Conservation (phyloP, 2,888 invertebrate species). For the Caenorhabditis imperialis region DNA sequence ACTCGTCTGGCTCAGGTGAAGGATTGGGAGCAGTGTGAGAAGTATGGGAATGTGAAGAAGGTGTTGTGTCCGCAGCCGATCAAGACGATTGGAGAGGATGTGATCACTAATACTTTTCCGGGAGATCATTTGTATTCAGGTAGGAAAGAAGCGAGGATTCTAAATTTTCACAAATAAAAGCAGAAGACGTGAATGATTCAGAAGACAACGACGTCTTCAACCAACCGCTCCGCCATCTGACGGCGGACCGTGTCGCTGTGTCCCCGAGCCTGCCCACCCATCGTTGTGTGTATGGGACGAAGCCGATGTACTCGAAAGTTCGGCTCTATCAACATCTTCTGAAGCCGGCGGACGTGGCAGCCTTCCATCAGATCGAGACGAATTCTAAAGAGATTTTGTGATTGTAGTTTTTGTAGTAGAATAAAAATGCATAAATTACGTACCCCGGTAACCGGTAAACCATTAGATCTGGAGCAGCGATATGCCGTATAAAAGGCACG, state of each 20-base stretch:
- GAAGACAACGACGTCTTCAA: slow-evolving; percentile 53
- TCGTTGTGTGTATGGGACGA: slow-evolving; percentile 35
- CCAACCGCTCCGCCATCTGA: slow-evolving; percentile 40
- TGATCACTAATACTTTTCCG: slow-evolving; percentile 50
- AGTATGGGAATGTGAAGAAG: slow-evolving; percentile 41
- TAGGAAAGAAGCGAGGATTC: slow-evolving; percentile 4
- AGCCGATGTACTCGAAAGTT: slow-evolving; percentile 39
- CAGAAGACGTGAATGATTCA: no score
- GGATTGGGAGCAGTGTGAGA: slow-evolving; percentile 29
- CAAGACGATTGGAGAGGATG: slow-evolving; percentile 39
- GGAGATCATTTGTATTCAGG: slow-evolving; percentile 62
- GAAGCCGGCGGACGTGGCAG: slow-evolving; percentile 25
- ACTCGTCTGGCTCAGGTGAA: slow-evolving; percentile 54
- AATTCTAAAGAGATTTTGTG: slow-evolving; percentile 37
- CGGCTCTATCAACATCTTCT: slow-evolving; percentile 50
- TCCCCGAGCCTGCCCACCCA: slow-evolving; percentile 39
- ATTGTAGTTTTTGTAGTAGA: no score
- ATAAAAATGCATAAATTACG: no score
- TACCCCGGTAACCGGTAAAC: no score
- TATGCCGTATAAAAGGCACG: no score
- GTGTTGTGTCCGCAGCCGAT: slow-evolving; percentile 60
- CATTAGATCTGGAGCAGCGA: no score
- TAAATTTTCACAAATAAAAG: no score
- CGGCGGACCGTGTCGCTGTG: slow-evolving; percentile 17
- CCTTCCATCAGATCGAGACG: slow-evolving; percentile 43